Base-by-base conservation (phyloP, 2,888 invertebrate species). In the Folsomia candida region DNA sequence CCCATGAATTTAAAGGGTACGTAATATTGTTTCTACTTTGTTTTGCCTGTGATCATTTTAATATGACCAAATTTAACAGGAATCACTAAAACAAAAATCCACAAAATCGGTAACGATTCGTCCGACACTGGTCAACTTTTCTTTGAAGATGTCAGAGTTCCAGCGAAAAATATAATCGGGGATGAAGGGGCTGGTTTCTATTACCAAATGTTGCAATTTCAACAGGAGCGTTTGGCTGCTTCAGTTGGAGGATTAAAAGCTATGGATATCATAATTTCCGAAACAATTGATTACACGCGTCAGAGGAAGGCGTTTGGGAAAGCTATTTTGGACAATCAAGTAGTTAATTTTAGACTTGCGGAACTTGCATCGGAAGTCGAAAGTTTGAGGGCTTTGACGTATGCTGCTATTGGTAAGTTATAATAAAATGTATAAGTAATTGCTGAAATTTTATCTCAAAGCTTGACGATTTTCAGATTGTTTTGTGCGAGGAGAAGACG, bases 171-270 rank as follows among this genome's bases (percentile, higher is more conserved):
- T 76, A 81, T 86, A 25, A 86, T 87, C 67, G 87, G 87, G 3
- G 84, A 86, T 68, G 84, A 82, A 71, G 86, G 86, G 1, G 80
- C 81, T 78, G 87, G 87, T 1, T 87, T 85, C 79, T 82, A 83
- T 0, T 87, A 86, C 75, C 86, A 86, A 81, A 87, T 87, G 87
- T 71, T 84, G 51, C 81, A 81, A 82, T 87, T 87, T 77, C 86
- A 86, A 81, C 85, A 86, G 75, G 87, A 87, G 77, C 80, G 87
- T 29, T 75, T 87, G 63, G 84, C 82, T 57, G 85, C 79, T 2
- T 78, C 81, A 11, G 77, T 81, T 2, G 76, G 83, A 27, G 37
- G 76, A 3, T 57, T 79, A 24, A 76, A 73, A 66, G 69, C 67
- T n/a, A 67, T 76, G 18, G 77, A 78, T 59, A 24, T 27, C 25